phyloP scores from a whole-genome alignment of 2,113 vertebrate species.

The Pachycephala philippinensis region DNA sequence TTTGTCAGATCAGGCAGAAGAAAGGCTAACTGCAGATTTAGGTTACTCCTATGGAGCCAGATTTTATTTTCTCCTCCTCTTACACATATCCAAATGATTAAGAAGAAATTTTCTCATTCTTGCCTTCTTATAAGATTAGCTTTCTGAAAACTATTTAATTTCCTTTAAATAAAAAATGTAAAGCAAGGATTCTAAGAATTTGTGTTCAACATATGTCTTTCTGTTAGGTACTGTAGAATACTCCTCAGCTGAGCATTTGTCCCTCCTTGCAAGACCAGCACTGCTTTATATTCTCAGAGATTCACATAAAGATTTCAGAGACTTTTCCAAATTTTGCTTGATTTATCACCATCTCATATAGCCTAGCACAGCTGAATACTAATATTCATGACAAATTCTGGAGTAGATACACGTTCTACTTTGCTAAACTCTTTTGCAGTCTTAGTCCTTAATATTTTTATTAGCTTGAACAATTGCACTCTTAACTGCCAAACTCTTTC shows the following conservation, averaged over 20 bases:
- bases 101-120: neutral
- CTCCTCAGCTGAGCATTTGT: neutral
- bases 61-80: neutral
- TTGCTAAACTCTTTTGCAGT: neutral
- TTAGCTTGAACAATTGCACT: constrained; percentile 23
- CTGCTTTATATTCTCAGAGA: neutral
- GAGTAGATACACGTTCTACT: neutral
- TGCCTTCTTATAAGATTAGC: neutral
- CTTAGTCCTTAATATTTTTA: constrained; percentile 7
- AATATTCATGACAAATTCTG: neutral
- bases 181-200: neutral
- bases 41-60: neutral
- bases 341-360: neutral
- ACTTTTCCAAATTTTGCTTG: constrained; percentile 30
- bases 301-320: neutral
- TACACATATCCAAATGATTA: neutral
- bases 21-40: neutral
- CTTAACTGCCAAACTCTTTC: neutral
- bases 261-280: neutral
- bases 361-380: neutral
- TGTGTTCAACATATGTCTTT: neutral
- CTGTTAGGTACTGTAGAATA: neutral
- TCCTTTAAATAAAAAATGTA: neutral
- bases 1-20: neutral
- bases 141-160: neutral